A percentile compares a stretch with the other conserved stretches of the same genome.
phyloP scores from a whole-genome alignment of 2,113 vertebrate genomes.

The Tiliqua scincoides region DNA sequence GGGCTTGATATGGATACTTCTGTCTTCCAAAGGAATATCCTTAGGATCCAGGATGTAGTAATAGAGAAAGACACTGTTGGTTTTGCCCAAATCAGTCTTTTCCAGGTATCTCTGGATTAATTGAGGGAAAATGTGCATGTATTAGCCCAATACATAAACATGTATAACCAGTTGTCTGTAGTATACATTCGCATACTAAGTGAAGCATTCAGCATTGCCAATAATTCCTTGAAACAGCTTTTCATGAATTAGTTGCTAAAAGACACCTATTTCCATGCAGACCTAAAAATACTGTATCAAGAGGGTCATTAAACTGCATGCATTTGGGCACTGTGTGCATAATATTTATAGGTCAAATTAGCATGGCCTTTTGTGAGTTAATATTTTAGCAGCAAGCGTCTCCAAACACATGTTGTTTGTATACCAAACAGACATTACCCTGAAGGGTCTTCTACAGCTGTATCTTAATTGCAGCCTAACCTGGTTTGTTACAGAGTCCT shows the following conservation, averaged over 20 bases:
- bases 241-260: background rate
- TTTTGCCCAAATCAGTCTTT: background rate
- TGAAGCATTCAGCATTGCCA: background rate
- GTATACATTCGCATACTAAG: background rate
- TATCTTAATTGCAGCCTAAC: slow-evolving; percentile 21
- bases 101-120: background rate
- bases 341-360: slow-evolving; percentile 30
- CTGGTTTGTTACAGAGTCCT: slow-evolving; percentile 12
- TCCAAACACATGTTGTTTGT: slow-evolving; percentile 28
- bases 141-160: background rate
- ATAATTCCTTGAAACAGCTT: background rate
- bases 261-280: background rate
- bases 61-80: background rate
- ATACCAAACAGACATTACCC: slow-evolving; percentile 3
- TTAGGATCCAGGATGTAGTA: background rate
- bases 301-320: background rate
- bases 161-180: background rate
- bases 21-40: background rate
- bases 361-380: slow-evolving; percentile 21
- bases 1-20: background rate
- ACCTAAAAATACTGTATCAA: background rate
- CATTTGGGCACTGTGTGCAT: background rate
- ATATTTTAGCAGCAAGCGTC: slow-evolving; percentile 34
- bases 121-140: background rate
- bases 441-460: slow-evolving; percentile 21